Base-by-base conservation (phyloP, 2,113 vertebrate genomes). In the Muscicapa adusta region DNA sequence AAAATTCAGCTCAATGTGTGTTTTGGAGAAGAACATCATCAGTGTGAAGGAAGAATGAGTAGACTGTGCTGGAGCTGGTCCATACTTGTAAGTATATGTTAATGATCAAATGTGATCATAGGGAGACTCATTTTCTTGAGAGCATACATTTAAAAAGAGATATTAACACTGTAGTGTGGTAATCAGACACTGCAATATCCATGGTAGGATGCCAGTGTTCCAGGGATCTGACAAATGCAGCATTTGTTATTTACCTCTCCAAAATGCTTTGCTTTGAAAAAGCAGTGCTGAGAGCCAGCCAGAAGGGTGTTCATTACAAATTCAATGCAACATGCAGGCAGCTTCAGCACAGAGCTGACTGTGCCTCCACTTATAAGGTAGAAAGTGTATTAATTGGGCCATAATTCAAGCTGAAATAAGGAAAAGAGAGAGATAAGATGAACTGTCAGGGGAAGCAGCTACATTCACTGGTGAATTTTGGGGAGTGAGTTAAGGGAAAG, bases 391-490 rank as follows among this genome's bases (percentile, higher is more conserved):
- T 94, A 94, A 95, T 63, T 96, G 54, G 20, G 50, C 79, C 79
- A 67, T 95, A 92, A 92, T 93, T 96, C 86, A 91, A 74, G 25
- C 60, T 92, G 89, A 66, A 96, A 81, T 70, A 89, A 92, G 54
- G 71, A 43, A 53, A 77, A 34, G 56, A 74, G 42, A 77, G 72
- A 87, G 89, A 70, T 63, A 85, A 79, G 82, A 80, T 81, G 80
- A 67, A n/a, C 53, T 87, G 80, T 89, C 60, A 92, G 43, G 68
- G 53, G 68, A 86, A 88, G 67, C 15, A 89, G 53, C 40, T 67
- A 78, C 57, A 31, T 71, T 89, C 0, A 17, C 40, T 76, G n/a
- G 47, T 66, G 82, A 54, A 54, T 88, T 94, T 90, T 66, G 68
- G 53, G 36, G 57, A 84, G 40, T 1, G 13, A 72, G 48, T 61